phyloP scores from a whole-genome alignment of 53 echinoderm and acorn worm species.

The Astropecten irregularis region DNA sequence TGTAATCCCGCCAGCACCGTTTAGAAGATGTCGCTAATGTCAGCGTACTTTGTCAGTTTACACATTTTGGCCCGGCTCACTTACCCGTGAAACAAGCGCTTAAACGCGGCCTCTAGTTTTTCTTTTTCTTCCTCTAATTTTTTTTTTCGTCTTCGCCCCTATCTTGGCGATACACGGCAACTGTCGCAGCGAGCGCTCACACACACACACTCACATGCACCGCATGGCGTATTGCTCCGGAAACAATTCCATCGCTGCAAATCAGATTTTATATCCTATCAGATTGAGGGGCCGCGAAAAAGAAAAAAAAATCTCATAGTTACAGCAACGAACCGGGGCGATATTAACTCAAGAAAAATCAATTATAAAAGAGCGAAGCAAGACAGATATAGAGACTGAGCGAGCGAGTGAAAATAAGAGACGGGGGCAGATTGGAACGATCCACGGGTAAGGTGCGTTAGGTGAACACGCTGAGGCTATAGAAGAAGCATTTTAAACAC shows the following conservation, averaged over 20 bases:
- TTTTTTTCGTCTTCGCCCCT: too few relatives aligned
- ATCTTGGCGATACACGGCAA: not conserved
- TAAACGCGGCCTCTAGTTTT: conserved; percentile 23
- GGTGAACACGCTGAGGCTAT: too few relatives aligned
- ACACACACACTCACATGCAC: too few relatives aligned
- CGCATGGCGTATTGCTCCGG: conserved; percentile 38
- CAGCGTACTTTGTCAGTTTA: conserved; percentile 57
- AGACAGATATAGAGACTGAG: not conserved
- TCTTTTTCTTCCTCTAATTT: too few relatives aligned
- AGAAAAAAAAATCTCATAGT: conserved; percentile 42
- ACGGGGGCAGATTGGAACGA: not conserved
- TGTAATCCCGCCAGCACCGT: conserved; percentile 3
- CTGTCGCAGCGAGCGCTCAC: conserved; percentile 49
- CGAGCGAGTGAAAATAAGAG: not conserved
- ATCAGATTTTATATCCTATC: conserved; percentile 59
- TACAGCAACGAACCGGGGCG: conserved; percentile 41
- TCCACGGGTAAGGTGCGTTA: too few relatives aligned
- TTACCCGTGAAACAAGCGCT: conserved; percentile 60
- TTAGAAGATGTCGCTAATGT: conserved; percentile 46
- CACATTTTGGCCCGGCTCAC: conserved; percentile 55
- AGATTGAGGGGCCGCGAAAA: conserved; percentile 38
- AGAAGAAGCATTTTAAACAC: too few relatives aligned
- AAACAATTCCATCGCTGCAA: conserved; percentile 51
- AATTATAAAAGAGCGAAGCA: conserved; percentile 10
- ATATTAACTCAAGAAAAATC: conserved; percentile 58